Base-by-base conservation (phyloP, 1,140 invertebrate genomes). In the Drosophila equinoxialis region DNA sequence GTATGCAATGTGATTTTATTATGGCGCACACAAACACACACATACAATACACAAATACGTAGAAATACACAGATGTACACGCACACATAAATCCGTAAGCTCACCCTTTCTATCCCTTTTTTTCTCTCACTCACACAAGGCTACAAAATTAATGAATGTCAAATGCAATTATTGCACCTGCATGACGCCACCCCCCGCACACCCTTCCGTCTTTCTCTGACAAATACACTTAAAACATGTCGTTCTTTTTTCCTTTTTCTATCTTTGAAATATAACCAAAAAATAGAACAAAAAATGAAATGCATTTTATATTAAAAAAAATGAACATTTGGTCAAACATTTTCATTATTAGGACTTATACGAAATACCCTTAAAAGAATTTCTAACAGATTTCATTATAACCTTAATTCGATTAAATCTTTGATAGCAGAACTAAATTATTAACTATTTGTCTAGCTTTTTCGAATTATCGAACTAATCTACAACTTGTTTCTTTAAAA, bases 151-250 rank as follows among this genome's bases (percentile, higher is more conserved):
- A 87, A 87, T 85, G 83, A 78, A 81, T 81, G 71, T 77, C 79
- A 87, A 85, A 79, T 85, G 83, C 76, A 87, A 87, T 86, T 87
- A 87, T 77, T 76, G 67, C 82, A 86, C 79, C 83, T 86, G 82
- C 82, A 83, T 87, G 82, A 8, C 45, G 4, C 57, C 35, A 35
- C 37, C 39, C 54, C 30, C 20, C 20, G 20, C 20, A 23, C 20
- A 23, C 20, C 23, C 23, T 26, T 2, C 45, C 6, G 13, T 1
- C 39, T 10, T 39, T 1, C 26, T 17, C 20, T 61, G n/a, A 61
- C 66, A 37, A 23, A 37, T 30, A 42, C 45, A 51, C 71, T 63
- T 63, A 37, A 54, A 66, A 39, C 59, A 65, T 60, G 39, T 20
- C 33, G 60, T 59, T 58, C 63, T 20, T 37, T 11, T 57, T 41